A percentile compares a stretch with the other conserved stretches of the same genome.
Conservation (phyloP, 2,113 vertebrate genomes). For the Lagopus muta region DNA sequence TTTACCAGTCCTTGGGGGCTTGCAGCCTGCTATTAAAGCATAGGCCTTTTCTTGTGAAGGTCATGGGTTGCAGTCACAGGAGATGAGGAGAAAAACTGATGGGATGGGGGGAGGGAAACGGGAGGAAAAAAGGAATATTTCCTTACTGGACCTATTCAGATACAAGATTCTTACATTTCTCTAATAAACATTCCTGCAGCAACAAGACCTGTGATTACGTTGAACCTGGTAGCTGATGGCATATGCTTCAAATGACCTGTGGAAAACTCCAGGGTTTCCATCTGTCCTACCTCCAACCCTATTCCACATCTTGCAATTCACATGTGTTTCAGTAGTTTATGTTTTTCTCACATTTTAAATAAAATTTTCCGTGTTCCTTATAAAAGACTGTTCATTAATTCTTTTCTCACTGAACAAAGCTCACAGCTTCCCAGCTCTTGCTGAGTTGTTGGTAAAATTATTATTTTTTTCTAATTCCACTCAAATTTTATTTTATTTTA, state of each 20-base stretch:
- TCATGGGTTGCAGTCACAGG: conserved; percentile 42
- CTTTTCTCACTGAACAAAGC: background rate
- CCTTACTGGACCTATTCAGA: conserved; percentile 28
- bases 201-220: conserved; percentile 14
- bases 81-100: background rate
- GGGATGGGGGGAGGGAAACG: background rate
- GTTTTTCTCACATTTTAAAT: background rate
- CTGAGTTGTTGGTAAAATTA: background rate
- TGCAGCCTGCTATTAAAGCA: conserved; percentile 71
- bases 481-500: too few species aligned
- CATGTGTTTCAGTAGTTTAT: background rate
- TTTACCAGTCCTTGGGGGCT: conserved; percentile 64
- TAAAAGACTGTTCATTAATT: background rate
- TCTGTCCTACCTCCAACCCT: background rate
- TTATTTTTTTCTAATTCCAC: too few species aligned
- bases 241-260: background rate
- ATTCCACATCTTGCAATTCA: background rate
- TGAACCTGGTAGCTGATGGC: conserved; percentile 23
- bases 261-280: background rate
- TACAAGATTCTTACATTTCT: background rate
- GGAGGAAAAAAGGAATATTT: background rate
- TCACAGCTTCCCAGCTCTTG: background rate
- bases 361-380: background rate
- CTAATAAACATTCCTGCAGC: conserved; percentile 38
- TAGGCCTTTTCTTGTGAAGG: conserved; percentile 70